These are phyloP conservation scores for Drosophila imparisetae DNA, from an alignment of 2,888 invertebrate genomes.

Conservation along the genomic window DNA sequence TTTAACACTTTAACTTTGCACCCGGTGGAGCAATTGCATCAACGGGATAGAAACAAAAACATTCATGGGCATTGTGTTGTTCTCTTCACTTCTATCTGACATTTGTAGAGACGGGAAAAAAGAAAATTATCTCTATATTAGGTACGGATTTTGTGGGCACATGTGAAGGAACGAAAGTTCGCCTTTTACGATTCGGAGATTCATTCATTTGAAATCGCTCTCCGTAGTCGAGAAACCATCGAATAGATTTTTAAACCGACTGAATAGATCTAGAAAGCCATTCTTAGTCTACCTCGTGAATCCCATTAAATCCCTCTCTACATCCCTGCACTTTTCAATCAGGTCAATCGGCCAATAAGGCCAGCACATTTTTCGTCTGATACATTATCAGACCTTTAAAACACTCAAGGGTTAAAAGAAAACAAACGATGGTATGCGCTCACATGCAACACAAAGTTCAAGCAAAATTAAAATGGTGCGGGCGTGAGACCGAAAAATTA, in stretches of 20 bases:
- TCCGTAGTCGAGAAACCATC: neutral
- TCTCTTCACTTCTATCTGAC: too few relatives aligned
- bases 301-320: neutral
- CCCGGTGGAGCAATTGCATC: too few relatives aligned
- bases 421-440: neutral
- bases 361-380: neutral
- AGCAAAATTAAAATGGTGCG: neutral
- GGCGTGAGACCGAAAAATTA: neutral
- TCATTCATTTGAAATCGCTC: neutral
- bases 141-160: too few relatives aligned
- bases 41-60: too few relatives aligned
- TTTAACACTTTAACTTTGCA: too few relatives aligned
- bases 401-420: neutral
- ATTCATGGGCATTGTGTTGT: too few relatives aligned
- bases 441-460: neutral
- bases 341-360: neutral
- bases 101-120: too few relatives aligned
- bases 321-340: neutral
- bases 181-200: too few relatives aligned
- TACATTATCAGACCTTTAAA: neutral
- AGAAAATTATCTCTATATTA: too few relatives aligned
- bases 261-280: neutral
- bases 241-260: neutral
- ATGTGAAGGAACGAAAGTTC: too few relatives aligned
- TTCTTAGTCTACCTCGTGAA: neutral